phyloP scores from a whole-genome alignment of 2,797 vertebrate species.

The Rhynchonycteris naso region DNA sequence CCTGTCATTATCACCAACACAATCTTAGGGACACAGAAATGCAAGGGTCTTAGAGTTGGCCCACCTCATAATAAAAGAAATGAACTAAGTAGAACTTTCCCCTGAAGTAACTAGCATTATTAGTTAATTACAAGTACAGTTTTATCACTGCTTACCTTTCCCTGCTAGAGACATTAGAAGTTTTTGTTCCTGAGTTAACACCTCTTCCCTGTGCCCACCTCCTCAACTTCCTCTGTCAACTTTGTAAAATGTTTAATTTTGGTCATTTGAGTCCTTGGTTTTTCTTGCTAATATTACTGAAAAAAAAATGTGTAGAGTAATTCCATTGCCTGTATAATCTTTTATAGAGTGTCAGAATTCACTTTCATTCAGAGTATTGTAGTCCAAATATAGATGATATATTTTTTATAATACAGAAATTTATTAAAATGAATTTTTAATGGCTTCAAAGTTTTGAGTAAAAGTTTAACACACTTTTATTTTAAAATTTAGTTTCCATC shows the following conservation, averaged over 20 bases:
- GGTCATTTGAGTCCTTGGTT: background rate
- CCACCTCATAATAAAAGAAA: background rate
- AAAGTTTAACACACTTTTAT: background rate
- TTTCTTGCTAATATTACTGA: background rate
- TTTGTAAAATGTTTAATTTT: background rate
- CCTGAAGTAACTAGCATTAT: background rate
- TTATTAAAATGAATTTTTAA: background rate
- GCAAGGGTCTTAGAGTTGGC: background rate
- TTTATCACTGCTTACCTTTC: background rate
- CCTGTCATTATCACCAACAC: background rate
- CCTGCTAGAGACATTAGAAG: background rate
- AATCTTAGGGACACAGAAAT: background rate
- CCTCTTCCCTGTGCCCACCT: background rate
- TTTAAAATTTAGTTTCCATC: constrained; percentile 12
- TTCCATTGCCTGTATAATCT: background rate
- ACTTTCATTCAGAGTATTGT: background rate
- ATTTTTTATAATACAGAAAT: background rate
- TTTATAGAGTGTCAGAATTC: background rate
- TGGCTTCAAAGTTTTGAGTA: background rate
- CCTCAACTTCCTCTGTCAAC: background rate
- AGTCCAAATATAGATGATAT: background rate
- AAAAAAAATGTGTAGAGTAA: background rate
- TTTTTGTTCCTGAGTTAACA: background rate
- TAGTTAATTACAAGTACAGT: background rate
- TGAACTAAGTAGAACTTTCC: background rate